These are phyloP conservation scores for Brachionus asplanchnoidis DNA, from an alignment of 1,140 invertebrate genomes.

Conservation along the genomic window DNA sequence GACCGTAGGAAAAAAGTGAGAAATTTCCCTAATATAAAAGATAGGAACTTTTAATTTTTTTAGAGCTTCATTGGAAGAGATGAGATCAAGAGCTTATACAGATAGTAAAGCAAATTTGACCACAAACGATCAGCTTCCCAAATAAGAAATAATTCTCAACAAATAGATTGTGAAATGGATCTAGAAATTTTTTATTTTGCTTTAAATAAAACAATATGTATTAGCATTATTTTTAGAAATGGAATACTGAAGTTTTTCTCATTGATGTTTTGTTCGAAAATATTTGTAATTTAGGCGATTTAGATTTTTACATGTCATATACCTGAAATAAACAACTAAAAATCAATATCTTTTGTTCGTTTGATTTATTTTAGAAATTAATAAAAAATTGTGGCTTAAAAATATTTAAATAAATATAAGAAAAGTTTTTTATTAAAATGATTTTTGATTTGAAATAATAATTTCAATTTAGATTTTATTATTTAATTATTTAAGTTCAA, in stretches of 20 bases:
- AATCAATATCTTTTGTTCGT: not conserved
- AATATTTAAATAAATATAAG: not conserved
- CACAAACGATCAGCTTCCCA: not conserved
- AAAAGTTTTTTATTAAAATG: too few relatives aligned
- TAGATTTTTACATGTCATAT: not conserved
- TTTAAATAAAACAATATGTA: not conserved
- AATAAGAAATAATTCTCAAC: not conserved
- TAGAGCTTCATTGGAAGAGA: conserved; percentile 11
- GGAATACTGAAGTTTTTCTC: not conserved
- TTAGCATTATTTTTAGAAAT: not conserved
- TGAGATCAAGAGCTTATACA: conserved; percentile 25
- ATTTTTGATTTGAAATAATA: too few relatives aligned
- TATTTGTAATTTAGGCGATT: not conserved
- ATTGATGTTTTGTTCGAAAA: not conserved
- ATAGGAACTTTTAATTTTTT: not conserved
- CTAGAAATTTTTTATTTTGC: not conserved
- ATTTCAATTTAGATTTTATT: too few relatives aligned
- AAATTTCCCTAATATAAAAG: not conserved
- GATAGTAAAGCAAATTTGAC: conserved; percentile 25
- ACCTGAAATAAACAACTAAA: not conserved
- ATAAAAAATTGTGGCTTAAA: not conserved
- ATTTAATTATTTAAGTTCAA: too few relatives aligned
- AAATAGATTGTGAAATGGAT: not conserved
- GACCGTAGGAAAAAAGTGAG: conserved; percentile 3
- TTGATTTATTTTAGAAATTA: too few relatives aligned